Evolutionary conservation across 2,797 vertebrate genomes (phyloP).

Genomic region (Peromyscus attwateri): DNA sequence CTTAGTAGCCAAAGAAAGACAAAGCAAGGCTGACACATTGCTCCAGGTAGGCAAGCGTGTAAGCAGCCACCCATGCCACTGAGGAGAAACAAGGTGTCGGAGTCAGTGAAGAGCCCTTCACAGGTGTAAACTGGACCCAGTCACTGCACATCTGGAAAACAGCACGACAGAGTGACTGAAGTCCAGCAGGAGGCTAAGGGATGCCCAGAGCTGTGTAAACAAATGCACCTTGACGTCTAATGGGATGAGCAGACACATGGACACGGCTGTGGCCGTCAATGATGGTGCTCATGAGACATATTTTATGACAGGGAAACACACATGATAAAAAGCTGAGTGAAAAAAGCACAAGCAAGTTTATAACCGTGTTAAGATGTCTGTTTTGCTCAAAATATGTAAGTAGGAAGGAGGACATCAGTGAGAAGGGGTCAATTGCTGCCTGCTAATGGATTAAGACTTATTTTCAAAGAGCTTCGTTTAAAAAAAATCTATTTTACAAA

Average conservation of each 20-base stretch:
- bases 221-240: constrained; percentile 1
- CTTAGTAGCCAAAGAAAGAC: background rate
- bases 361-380: background rate
- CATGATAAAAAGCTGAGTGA: constrained; percentile 40
- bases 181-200: background rate
- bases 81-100: background rate
- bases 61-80: background rate
- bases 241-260: background rate
- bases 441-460: background rate
- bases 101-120: background rate
- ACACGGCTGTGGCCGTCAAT: background rate
- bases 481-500: constrained; percentile 60
- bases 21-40: background rate
- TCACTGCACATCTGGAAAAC: constrained; percentile 17
- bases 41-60: background rate
- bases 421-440: background rate
- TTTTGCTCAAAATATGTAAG: constrained; percentile 31
- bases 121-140: background rate
- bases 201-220: background rate
- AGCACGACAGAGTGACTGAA: constrained; percentile 25
- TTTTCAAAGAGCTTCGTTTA: background rate
- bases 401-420: background rate
- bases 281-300: background rate
- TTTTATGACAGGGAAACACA: background rate
- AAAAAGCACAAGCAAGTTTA: constrained; percentile 38